Evolutionary conservation across 2,113 vertebrate genomes (phyloP), one percentile per base, ranked within the genome.

Genomic region (Progne subis): DNA sequence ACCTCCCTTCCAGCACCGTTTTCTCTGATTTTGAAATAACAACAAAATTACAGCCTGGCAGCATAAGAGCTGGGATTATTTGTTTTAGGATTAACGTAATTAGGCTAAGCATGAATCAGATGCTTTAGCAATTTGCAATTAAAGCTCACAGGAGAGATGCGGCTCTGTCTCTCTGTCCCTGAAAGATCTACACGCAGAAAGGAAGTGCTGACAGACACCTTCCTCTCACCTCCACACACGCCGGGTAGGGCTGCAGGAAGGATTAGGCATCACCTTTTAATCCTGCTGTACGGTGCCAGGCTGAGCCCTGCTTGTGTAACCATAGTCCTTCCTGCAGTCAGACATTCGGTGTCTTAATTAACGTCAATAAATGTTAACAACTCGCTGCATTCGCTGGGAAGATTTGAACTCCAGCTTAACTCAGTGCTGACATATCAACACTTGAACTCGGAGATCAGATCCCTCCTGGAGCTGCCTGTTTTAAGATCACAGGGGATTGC

Each of bases 11-110:
- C 67, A 94, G 82, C 55, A 80, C 55, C 24, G 18, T 90, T 92
- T 90, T 67, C 55, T 53, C 52, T 67, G 71, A 88, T 95, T 94
- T 88, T 23, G 9, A 88, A 96, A 93, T 87, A 96, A 85, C 5
- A n/a, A n/a, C 78, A 92, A 90, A 95, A 95, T 95, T 95, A 88
- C 89, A 82, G 8, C 14, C 69, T 95, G 95, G 77, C 87, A 94
- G 43, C 55, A 16, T 50, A 72, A 95, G 59, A 94, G 75, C 78
- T 46, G 75, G 55, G 71, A 86, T 95, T 95, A 93, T 95, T 93
- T 94, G 82, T 46, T 94, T 88, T 92, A 94, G 90, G 94, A 90
- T 96, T 96, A 92, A 63, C 57, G 8, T 94, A 93, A 96, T 95
- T 93, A 93, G 82, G 50, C 68, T 83, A 63, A 95, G 88, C 75